Base-by-base conservation (phyloP, 2,113 vertebrate species). In the Tapirus terrestris region DNA sequence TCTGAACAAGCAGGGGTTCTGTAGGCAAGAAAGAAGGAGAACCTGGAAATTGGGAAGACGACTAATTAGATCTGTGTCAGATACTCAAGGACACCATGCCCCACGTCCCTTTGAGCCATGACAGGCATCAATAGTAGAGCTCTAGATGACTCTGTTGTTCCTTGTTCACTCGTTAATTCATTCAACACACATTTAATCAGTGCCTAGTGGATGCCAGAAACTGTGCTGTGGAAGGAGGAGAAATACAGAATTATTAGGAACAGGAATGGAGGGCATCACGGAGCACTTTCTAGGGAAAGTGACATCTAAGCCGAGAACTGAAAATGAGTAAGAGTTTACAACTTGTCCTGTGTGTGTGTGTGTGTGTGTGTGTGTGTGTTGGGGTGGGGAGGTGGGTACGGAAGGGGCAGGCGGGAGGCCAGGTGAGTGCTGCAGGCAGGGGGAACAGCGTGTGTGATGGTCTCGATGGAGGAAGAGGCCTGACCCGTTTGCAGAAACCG, bases 381-480 rank as follows among this genome's bases (percentile, higher is more conserved):
- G 58, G 4, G 10, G 5, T 45, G 6, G 6, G 11, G n/a, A 9
- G 45, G 12, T 68, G n/a, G 70, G 1, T 65, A 39, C 3, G 2
- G 12, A 33, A 13, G 9, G n/a, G 8, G 23, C 33, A 23, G 5
- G 43, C 20, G 25, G 60, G 7, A 70, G 17, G 43, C 72, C 23
- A 43, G 29, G 14, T 17, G 45, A 33, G 8, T 63, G 9, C 8
- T 14, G 11, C 31, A 80, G 72, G 8, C 31, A 84, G 45, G 56
- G 4, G 5, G 17, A 61, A 48, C 5, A 2, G 25, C 29, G 2
- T 3, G 29, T 6, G 20, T 17, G 25, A 39, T 23, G 14, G 12
- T 65, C 39, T 76, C 36, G 1, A 3, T 3, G 23, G 29, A n/a
- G 9, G 45, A 82, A 58, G 45, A 45, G 43, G 70, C 21, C 1